Percentiles rank a stretch among this genome's conserved stretches.
Conservation (phyloP, 2,113 vertebrate genomes). For the Axis porcinus region DNA sequence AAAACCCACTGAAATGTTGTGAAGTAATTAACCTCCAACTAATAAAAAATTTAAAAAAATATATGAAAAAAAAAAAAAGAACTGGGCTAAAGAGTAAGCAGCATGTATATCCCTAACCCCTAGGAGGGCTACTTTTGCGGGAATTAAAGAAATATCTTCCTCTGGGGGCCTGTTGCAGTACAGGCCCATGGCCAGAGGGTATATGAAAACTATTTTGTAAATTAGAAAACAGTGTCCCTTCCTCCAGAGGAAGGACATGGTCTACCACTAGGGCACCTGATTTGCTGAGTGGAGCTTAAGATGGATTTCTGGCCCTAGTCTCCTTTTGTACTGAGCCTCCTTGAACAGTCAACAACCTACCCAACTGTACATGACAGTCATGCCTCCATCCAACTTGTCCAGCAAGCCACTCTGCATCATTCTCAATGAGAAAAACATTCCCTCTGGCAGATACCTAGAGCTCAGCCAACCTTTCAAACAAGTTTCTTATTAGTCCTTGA, state of each 20-base stretch:
- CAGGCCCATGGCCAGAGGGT: neutral
- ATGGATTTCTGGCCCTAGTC: neutral
- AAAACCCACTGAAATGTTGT: too few species aligned
- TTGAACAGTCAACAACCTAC: neutral
- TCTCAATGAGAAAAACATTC: neutral
- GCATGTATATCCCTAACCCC: neutral
- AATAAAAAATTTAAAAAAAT: too few species aligned
- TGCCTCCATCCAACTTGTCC: neutral
- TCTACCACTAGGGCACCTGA: neutral
- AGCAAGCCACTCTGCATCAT: neutral
- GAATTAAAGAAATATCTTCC: neutral
- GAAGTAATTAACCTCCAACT: too few species aligned
- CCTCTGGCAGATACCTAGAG: neutral
- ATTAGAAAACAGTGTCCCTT: neutral
- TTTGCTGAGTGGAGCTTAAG: neutral
- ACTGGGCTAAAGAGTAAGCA: neutral
- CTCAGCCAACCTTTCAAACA: neutral
- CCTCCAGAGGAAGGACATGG: neutral
- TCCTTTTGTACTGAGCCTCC: neutral
- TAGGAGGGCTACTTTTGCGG: neutral
- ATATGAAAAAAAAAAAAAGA: too few species aligned
- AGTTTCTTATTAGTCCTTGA: neutral
- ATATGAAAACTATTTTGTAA: neutral
- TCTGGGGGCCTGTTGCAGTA: neutral
- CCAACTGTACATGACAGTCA: neutral